A percentile compares a stretch with the other conserved stretches of the same genome.
phyloP scores from a whole-genome alignment of 2,797 vertebrate genomes.

The Telmatherina bonti region DNA sequence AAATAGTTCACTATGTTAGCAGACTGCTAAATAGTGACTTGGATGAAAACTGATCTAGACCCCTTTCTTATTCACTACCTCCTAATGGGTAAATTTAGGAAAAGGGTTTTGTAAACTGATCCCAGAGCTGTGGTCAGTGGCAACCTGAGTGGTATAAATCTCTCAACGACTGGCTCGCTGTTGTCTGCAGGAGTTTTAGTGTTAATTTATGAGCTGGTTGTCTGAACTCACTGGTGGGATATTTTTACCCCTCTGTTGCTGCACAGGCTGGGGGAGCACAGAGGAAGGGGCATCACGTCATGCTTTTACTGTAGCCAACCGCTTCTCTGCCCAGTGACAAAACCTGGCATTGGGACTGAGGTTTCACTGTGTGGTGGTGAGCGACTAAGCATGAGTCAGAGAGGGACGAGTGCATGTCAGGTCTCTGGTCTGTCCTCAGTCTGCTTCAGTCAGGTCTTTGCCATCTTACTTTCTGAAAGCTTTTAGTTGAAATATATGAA shows the following conservation, averaged over 20 bases:
- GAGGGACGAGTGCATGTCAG: conserved; percentile 78
- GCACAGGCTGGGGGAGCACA: conserved; percentile 80
- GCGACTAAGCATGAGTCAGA: conserved; percentile 82
- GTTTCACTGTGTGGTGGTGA: conserved; percentile 82
- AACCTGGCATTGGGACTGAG: conserved; percentile 82
- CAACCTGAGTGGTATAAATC: conserved; percentile 78
- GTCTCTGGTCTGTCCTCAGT: conserved; percentile 72
- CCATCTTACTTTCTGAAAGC: conserved; percentile 59
- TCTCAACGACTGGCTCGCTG: conserved; percentile 78
- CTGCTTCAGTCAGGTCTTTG: conserved; percentile 57
- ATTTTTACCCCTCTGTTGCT: conserved; percentile 87
- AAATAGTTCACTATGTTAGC: conserved; percentile 66
- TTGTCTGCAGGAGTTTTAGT: conserved; percentile 81
- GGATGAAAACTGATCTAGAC: conserved; percentile 67
- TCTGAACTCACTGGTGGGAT: conserved; percentile 82
- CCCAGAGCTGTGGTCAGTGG: conserved; percentile 71
- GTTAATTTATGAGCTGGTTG: conserved; percentile 84
- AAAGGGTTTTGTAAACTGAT: conserved; percentile 76
- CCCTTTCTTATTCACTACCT: conserved; percentile 60
- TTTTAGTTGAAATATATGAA: conserved; percentile 34
- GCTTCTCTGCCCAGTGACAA: conserved; percentile 81
- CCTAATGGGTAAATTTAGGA: conserved; percentile 79
- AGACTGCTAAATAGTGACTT: conserved; percentile 65
- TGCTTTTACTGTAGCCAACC: conserved; percentile 81
- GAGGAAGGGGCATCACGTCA: conserved; percentile 83